Percentiles rank a stretch among this genome's conserved stretches.
phyloP scores from a whole-genome alignment of 2,113 vertebrate genomes.

The Laticauda colubrina region DNA sequence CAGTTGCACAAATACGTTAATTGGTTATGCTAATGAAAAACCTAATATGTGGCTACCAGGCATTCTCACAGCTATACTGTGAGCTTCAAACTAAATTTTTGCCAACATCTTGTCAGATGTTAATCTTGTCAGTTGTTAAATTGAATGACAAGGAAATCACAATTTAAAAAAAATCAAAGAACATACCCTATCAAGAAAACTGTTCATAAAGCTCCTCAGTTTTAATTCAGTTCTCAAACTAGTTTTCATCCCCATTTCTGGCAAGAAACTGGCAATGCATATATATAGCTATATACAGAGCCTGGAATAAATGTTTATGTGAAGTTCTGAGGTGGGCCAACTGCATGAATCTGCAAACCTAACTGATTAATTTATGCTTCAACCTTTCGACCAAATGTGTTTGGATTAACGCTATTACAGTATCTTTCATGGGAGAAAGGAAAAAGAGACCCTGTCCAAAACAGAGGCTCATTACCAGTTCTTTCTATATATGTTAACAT shows the following conservation, averaged over 20 bases:
- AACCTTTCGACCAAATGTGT: not conserved
- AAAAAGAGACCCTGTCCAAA: not conserved
- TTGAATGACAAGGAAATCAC: not conserved
- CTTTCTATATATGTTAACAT: not conserved
- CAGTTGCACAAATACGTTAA: not conserved
- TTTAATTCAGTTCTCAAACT: not conserved
- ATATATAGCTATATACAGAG: not conserved
- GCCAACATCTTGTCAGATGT: not conserved
- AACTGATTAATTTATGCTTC: constrained; percentile 43
- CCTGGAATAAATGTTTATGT: constrained; percentile 6
- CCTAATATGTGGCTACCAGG: not conserved
- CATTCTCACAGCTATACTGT: not conserved
- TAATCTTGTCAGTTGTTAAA: not conserved
- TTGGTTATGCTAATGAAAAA: not conserved
- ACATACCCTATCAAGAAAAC: not conserved
- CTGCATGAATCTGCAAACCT: not conserved
- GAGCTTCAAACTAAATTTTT: not conserved
- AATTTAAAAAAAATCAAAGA: not conserved
- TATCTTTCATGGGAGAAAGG: not conserved
- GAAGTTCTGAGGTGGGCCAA: constrained; percentile 17
- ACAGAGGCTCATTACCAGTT: not conserved
- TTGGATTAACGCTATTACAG: constrained; percentile 39
- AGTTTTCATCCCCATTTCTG: not conserved
- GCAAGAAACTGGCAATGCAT: not conserved
- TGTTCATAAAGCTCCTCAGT: not conserved